Conservation (phyloP, 1,140 invertebrate species). For the Drosophila setifemur region DNA sequence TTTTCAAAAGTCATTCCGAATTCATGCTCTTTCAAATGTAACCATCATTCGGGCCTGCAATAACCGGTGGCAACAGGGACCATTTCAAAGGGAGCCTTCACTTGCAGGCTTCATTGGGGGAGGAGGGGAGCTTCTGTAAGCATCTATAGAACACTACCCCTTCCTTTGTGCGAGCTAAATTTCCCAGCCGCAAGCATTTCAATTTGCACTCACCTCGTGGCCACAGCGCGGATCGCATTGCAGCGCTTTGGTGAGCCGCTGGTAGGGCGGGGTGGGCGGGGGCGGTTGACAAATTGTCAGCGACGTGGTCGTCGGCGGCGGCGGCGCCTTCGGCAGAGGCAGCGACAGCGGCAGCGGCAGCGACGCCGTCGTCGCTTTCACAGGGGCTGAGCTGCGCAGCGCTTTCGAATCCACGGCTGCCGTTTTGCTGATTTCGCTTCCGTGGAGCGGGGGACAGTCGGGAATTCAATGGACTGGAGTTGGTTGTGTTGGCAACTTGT, state of each 20-base stretch:
- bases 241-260: slow-evolving; percentile 81
- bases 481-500: slow-evolving; percentile 33
- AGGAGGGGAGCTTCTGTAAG: too few species aligned
- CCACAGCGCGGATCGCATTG: slow-evolving; percentile 82
- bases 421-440: slow-evolving; percentile 73
- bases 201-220: slow-evolving; percentile 78
- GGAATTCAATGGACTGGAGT: not conserved
- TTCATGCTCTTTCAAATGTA: too few species aligned
- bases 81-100: not conserved
- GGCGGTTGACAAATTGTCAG: slow-evolving; percentile 73
- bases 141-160: not conserved
- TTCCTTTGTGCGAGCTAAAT: too few species aligned
- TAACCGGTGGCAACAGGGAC: too few species aligned
- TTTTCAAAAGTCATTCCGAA: too few species aligned
- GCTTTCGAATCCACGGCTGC: slow-evolving; percentile 81
- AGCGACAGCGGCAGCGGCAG: slow-evolving; percentile 29
- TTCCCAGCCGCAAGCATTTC: slow-evolving; percentile 1
- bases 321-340: slow-evolving; percentile 33
- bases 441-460: slow-evolving; percentile 11
- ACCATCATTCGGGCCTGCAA: too few species aligned
- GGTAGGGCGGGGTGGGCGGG: slow-evolving; percentile 80
- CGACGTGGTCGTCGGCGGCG: slow-evolving; percentile 41
- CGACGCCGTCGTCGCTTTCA: slow-evolving; percentile 49
- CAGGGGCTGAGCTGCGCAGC: slow-evolving; percentile 68
- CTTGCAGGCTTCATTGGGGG: too few species aligned